These are phyloP conservation scores for Melanotaenia nigrans DNA, from an alignment of 2,797 vertebrate genomes.

Conservation along the genomic window DNA sequence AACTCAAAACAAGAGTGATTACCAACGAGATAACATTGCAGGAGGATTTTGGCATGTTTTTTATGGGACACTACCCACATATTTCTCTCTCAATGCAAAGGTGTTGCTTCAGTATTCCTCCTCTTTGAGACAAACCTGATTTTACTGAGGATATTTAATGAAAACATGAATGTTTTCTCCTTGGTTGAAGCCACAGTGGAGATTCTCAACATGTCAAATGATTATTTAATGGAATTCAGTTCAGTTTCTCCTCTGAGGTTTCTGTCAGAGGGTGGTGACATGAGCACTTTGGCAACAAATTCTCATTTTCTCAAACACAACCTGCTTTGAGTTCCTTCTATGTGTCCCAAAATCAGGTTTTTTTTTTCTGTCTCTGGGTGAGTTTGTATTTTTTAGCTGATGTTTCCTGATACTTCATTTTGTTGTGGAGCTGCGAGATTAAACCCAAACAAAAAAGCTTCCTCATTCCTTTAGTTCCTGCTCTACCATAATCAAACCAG, in stretches of 20 bases:
- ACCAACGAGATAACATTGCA: too few species aligned
- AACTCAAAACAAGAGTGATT: too few species aligned
- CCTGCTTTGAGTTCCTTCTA: not conserved
- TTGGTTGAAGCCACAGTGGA: not conserved
- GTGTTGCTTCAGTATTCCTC: not conserved
- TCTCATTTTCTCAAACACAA: not conserved
- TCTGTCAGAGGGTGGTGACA: not conserved
- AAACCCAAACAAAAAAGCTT: slow-evolving; percentile 38
- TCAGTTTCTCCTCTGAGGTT: not conserved
- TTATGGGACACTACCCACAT: too few species aligned
- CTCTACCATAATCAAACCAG: not conserved
- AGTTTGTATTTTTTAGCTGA: not conserved
- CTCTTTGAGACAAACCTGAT: not conserved
- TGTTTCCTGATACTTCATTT: slow-evolving; percentile 32
- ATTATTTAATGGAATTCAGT: not conserved
- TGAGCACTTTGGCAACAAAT: not conserved
- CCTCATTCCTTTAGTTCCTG: slow-evolving; percentile 42
- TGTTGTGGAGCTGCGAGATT: not conserved
- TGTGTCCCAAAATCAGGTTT: not conserved
- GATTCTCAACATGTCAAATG: not conserved
- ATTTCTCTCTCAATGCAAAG: not conserved
- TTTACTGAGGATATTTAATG: not conserved
- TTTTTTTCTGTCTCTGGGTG: not conserved
- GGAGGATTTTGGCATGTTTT: too few species aligned
- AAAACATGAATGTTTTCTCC: not conserved